A percentile compares a stretch with the other conserved stretches of the same genome.
Evolutionary conservation across 2,797 vertebrate genomes (phyloP).

Genomic region (Sebastes wilsoni): DNA sequence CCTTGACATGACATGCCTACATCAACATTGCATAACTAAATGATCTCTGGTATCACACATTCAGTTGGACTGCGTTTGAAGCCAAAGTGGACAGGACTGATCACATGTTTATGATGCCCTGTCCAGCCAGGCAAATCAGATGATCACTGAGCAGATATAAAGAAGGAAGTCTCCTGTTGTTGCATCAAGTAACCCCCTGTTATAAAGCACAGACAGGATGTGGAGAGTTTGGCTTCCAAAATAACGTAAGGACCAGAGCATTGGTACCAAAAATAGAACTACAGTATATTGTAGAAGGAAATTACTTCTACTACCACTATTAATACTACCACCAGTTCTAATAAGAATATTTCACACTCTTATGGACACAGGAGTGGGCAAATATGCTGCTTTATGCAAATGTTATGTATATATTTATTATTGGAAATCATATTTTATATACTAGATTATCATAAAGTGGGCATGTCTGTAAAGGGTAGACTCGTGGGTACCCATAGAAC

Average conservation of each 20-base stretch:
- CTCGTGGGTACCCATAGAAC: too few species aligned
- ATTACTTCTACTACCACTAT: too few species aligned
- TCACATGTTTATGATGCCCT: neutral
- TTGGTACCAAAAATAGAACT: neutral
- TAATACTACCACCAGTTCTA: neutral
- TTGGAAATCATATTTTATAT: too few species aligned
- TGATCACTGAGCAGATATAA: slow-evolving; percentile 11
- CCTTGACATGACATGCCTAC: neutral
- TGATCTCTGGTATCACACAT: neutral
- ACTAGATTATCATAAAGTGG: too few species aligned
- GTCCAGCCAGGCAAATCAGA: slow-evolving; percentile 26
- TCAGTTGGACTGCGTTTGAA: neutral
- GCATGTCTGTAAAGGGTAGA: too few species aligned
- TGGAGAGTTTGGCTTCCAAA: slow-evolving; percentile 12
- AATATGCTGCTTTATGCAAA: too few species aligned
- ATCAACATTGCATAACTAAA: neutral
- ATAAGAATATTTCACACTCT: neutral
- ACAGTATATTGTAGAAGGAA: neutral
- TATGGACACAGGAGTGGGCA: too few species aligned
- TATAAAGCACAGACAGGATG: neutral
- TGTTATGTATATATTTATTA: too few species aligned
- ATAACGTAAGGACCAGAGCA: neutral
- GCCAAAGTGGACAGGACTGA: neutral
- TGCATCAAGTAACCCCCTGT: neutral
- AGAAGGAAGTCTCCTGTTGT: neutral